Evolutionary conservation across 2,888 invertebrate genomes (phyloP), one percentile per base, ranked within the genome.

Genomic region (Xylota segnis): DNA sequence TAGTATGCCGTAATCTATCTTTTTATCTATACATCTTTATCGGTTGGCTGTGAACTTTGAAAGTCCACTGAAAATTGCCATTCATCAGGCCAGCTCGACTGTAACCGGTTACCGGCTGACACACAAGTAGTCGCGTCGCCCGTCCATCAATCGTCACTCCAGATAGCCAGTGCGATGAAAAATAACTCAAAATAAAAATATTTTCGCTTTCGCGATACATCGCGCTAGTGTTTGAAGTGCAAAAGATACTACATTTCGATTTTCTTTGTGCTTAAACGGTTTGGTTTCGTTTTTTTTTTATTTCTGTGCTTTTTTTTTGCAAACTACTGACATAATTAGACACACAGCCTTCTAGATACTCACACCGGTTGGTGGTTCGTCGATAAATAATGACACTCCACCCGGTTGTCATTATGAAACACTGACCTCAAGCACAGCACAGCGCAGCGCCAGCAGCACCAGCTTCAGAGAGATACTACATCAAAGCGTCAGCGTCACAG

Each of bases 81-180:
- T 72, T 71, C 71, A 72, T 77, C 71, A 72, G 40, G 12, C 12
- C 14, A 40, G 12, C 9, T 18, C 27, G 43, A 45, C 63, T 34
- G n/a, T 43, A 71, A 79, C 79, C 68, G 56, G 79, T 75, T 84
- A 75, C 79, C 79, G 79, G 56, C 75, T 83, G 47, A 50, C 71
- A 76, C 71, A 76, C 66, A 74, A 52, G 63, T 63, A 71, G 58
- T 23, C 54, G 54, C 77, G 58, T 23, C 54, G 54, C 10, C 70
- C 27, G 68, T 68, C 68, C 52, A 74, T 78, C 83, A 79, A 54
- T 72, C 65, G 14, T 79, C 72, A 66, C 34, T 52, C 59, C 32
- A 56, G 16, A 54, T 40, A 68, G 9, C 2, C 2, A 16, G 40
- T 14, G 27, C 27, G 40, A 23, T 23, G 23, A 32, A 47, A 58